Conservation (phyloP, 2,113 vertebrate species). For the Trachemys scripta region DNA sequence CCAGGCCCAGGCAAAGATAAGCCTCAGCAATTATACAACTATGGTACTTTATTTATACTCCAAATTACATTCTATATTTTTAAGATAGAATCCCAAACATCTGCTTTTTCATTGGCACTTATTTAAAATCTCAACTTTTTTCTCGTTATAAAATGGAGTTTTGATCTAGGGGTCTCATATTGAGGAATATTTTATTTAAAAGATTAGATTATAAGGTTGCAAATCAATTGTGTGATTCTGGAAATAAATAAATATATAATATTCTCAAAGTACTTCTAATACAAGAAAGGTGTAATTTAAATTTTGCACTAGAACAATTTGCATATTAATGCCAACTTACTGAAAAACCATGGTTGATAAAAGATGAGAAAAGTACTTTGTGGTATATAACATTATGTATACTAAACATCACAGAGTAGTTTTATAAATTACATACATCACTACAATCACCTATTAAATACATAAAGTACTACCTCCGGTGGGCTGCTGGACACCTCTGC, state of each 20-base stretch:
- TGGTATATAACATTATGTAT: no score
- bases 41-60: background rate
- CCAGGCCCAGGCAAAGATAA: background rate
- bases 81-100: background rate
- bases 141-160: background rate
- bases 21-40: background rate
- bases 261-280: background rate
- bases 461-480: background rate
- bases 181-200: background rate
- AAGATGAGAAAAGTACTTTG: background rate
- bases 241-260: no score
- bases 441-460: background rate
- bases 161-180: background rate
- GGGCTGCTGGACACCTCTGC: rapidly evolving
- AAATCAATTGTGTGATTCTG: no score
- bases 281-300: background rate
- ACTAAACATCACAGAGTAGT: no score
- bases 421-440: background rate
- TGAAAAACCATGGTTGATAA: background rate
- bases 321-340: background rate
- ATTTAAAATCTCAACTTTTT: background rate
- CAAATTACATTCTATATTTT: background rate
- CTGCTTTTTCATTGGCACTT: background rate
- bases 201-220: background rate
- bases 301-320: background rate